Base-by-base conservation (phyloP, 2,113 vertebrate species). In the Spea bombifrons region DNA sequence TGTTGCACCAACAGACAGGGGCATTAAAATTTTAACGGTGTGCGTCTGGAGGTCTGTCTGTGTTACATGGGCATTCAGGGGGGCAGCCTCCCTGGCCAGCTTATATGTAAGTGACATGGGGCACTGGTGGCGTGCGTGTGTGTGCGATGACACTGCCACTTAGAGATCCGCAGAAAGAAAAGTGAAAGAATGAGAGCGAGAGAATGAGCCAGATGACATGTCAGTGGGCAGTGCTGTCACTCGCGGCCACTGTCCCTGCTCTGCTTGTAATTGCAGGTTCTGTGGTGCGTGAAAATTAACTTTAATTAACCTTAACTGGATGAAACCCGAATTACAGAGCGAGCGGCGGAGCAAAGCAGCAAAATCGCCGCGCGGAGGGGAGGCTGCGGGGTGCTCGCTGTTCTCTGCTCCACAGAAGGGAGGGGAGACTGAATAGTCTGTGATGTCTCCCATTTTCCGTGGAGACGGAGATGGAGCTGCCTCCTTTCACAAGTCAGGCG, bases 261-360 rank as follows among this genome's bases (percentile, higher is more conserved):
- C 61, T 5, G 76, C 77, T 30, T 79, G 70, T 79, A 79, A 79
- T 79, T 79, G 77, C 61, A 73, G 77, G 77, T 71, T 79, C 77
- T 79, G 50, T 79, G 61, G 70, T 73, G 77, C 77, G 70, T 79
- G 77, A 79, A 79, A 79, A 79, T 79, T 79, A 79, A 73, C 77
- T 79, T 79, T 79, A 79, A 79, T 79, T 79, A 79, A 79, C 77
- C 77, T 79, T 79, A 79, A 72, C 70, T 79, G 77, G 77, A 66
- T 79, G 61, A 79, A 79, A 79, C 77, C 61, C 49, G 52, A 79
- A 73, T 73, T 73, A 73, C 63, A 73, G 70, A 79, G 52, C 45
- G 13, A 72, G 68, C 48, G 16, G 57, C 30, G 30, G 15, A 49
- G 63, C 70, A 63, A 67, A 52, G 69, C 71, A 5, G 15, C 61